A percentile compares a stretch with the other conserved stretches of the same genome.
Evolutionary conservation across 2,888 invertebrate species (phyloP).

Genomic region (Cyaniris semiargus): DNA sequence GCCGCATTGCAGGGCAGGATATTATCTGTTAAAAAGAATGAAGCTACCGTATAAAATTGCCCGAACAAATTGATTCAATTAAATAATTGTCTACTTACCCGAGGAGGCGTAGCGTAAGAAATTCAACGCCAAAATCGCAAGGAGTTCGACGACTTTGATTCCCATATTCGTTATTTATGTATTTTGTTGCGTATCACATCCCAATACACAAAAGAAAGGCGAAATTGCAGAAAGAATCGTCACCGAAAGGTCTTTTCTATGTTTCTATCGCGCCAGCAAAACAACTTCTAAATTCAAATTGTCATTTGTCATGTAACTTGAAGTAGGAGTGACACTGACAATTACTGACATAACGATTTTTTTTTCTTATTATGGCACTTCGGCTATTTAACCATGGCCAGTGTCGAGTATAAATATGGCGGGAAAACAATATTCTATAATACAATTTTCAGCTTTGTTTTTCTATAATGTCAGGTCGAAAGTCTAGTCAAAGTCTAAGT

Average conservation of each 20-base stretch:
- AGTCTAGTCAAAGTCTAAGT: too few relatives aligned
- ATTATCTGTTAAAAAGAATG: constrained; percentile 77
- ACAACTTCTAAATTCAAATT: constrained; percentile 51
- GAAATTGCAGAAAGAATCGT: constrained; percentile 49
- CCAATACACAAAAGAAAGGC: constrained; percentile 51
- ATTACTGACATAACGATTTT: too few relatives aligned
- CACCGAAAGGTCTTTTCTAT: constrained; percentile 50
- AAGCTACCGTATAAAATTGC: constrained; percentile 59
- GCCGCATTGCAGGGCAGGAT: constrained; percentile 72
- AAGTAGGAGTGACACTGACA: constrained; percentile 1
- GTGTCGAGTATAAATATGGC: too few relatives aligned
- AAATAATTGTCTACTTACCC: constrained; percentile 78
- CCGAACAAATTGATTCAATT: constrained; percentile 76
- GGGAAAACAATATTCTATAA: too few relatives aligned
- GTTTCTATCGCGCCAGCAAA: constrained; percentile 54
- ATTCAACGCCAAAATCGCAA: constrained; percentile 60
- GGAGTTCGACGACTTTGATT: constrained; percentile 55
- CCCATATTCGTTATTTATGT: constrained; percentile 52
- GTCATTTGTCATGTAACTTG: constrained; percentile 34
- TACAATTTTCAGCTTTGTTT: too few relatives aligned
- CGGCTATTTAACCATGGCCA: too few relatives aligned
- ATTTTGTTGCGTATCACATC: constrained; percentile 55
- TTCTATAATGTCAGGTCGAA: too few relatives aligned
- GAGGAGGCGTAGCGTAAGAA: constrained; percentile 58
- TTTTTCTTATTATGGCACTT: too few relatives aligned